A percentile compares a stretch with the other conserved stretches of the same genome.
Evolutionary conservation across 2,113 vertebrate species (phyloP).

Genomic region (Callopanchax toddi): DNA sequence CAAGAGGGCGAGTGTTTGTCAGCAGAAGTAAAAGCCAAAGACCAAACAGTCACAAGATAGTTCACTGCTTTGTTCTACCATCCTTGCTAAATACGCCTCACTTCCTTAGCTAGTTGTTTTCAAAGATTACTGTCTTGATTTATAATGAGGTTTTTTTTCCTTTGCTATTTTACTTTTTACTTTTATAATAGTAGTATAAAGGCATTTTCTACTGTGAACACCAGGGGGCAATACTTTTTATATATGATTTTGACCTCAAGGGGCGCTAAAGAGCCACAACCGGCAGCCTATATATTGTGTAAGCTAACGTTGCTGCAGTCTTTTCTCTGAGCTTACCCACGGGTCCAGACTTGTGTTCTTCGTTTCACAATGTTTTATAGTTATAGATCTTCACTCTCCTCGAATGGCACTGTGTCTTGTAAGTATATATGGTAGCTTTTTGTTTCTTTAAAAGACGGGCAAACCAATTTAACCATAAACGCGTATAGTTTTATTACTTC

Average conservation of each 20-base stretch:
- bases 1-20: too few species aligned
- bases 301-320: fast-evolving
- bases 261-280: slow-evolving; percentile 5
- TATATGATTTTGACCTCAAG: slow-evolving; percentile 6
- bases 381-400: fast-evolving
- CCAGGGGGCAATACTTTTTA: slow-evolving; percentile 1
- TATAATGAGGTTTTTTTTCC: too few species aligned
- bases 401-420: neutral
- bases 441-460: neutral
- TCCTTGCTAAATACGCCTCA: too few species aligned
- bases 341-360: too few species aligned
- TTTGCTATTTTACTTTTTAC: neutral
- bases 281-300: slow-evolving; percentile 19
- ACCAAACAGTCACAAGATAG: too few species aligned
- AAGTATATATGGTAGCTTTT: slow-evolving; percentile 3
- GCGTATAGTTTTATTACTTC: neutral
- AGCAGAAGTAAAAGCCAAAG: too few species aligned
- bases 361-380: neutral
- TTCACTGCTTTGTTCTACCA: too few species aligned
- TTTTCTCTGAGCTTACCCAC: fast-evolving
- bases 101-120: too few species aligned
- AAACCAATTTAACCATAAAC: neutral
- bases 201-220: neutral
- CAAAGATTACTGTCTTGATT: too few species aligned
- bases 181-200: too few species aligned